phyloP scores from a whole-genome alignment of 2,797 vertebrate genomes.

The Brachyrhaphis roseni region DNA sequence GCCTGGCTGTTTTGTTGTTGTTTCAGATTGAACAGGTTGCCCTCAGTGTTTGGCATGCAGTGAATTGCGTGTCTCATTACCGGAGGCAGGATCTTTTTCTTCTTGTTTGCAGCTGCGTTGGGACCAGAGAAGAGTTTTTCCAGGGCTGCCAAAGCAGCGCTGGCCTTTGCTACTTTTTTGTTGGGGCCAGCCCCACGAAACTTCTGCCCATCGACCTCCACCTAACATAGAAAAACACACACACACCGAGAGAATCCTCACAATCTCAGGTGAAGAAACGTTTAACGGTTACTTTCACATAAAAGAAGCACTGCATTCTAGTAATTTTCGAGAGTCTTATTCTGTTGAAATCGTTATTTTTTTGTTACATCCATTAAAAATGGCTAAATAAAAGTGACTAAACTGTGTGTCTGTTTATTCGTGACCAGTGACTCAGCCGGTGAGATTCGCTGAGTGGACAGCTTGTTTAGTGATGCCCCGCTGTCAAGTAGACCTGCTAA shows the following conservation, averaged over 20 bases:
- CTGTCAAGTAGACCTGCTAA: constrained; percentile 69
- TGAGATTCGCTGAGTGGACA: constrained; percentile 51
- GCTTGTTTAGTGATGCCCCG: constrained; percentile 67
- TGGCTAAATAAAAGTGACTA: constrained; percentile 1
- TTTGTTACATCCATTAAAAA: constrained; percentile 10
- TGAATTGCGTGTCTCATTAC: constrained; percentile 59
- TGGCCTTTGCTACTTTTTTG: constrained; percentile 99
- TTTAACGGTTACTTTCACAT: neutral
- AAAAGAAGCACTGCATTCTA: neutral
- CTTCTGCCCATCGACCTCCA: constrained; percentile 98
- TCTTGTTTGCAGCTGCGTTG: constrained; percentile 95
- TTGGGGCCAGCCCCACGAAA: constrained; percentile 98
- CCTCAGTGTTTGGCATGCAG: constrained; percentile 11
- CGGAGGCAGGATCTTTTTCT: constrained; percentile 97
- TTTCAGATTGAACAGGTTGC: constrained; percentile 7
- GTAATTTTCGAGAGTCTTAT: neutral
- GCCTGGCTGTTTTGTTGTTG: constrained; percentile 1
- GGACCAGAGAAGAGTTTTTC: constrained; percentile 98
- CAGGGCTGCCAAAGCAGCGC: constrained; percentile 93
- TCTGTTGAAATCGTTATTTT: constrained; percentile 2
- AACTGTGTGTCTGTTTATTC: constrained; percentile 17
- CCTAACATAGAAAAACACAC: constrained; percentile 75
- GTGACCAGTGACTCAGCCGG: constrained; percentile 40
- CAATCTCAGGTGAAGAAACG: neutral
- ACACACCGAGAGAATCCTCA: neutral